Base-by-base conservation (phyloP, 2,113 vertebrate species). In the Microcebus griseorufus region DNA sequence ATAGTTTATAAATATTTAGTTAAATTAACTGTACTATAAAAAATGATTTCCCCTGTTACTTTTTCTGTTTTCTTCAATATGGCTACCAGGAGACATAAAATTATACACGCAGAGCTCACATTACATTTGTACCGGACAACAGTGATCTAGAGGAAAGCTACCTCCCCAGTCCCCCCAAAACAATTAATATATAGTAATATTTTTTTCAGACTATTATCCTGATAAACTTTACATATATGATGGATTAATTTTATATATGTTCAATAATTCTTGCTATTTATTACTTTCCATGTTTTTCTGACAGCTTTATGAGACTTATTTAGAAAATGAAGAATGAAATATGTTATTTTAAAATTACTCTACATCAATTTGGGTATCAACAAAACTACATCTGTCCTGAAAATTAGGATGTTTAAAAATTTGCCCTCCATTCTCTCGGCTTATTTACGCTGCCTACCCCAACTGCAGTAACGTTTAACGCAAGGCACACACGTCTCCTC, bases 1-100 rank as follows among this genome's bases (percentile, higher is more conserved):
- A 48, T 78, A 18, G 62, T 48, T 39, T 79, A 20, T 32, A 83
- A 62, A 10, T 34, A 78, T 45, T 32, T 82, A 14, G 6, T 39
- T 86, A 48, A 69, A 48, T 58, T 73, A 65, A 89, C n/a, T 81
- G 60, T 45, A 94, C n/a, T 37, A 25, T 27, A 58, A 62, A 75
- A 76, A 58, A 22, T 17, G 4, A 91, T 64, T 78, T 39, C 37
- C 88, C 2, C 60, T 53, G 53, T 42, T 83, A 25, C 27, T 7
- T 73, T 64, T 65, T 25, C 3, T 10, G 65, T 64, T 70, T 95
- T 58, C 60, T 62, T 62, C 27, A 67, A 37, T 51, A 78, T 51
- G 16, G 45, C 45, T 51, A 20, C 9, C 9, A 72, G 86, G 14
- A 85, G 70, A 84, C 20, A 53, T 37, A 76, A 37, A n/a, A 42